Evolutionary conservation across 2,888 invertebrate species (phyloP).

Genomic region (Petrophora chlorosata): DNA sequence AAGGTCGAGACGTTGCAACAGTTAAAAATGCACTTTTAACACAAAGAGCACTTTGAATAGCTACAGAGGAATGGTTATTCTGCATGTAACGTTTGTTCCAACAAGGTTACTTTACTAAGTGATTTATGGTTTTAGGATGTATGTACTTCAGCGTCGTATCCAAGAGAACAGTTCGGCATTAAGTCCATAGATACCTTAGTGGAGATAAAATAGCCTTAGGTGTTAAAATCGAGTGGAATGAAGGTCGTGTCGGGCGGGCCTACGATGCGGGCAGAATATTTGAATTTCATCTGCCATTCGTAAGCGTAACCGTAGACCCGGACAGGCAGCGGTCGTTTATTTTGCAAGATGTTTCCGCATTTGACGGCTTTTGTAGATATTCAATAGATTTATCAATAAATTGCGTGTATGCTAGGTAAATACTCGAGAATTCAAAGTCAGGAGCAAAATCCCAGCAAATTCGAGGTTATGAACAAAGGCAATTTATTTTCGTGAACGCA

Average conservation of each 20-base stretch:
- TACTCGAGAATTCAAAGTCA: conserved; percentile 5
- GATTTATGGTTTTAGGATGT: conserved; percentile 19
- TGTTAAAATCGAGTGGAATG: conserved; percentile 58
- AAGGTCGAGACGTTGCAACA: conserved; percentile 58
- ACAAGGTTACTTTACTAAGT: too few relatives aligned
- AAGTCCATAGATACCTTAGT: conserved; percentile 24
- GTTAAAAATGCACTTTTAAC: conserved; percentile 56
- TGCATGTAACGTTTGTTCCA: too few relatives aligned
- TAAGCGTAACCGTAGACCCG: conserved; percentile 13
- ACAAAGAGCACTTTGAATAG: conserved; percentile 35
- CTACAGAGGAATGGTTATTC: conserved; percentile 32
- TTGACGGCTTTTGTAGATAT: conserved; percentile 45
- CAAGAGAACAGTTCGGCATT: too few relatives aligned
- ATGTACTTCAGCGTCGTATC: conserved; percentile 33
- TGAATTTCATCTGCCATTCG: conserved; percentile 31
- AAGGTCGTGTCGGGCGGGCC: conserved; percentile 54
- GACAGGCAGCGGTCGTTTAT: conserved; percentile 38
- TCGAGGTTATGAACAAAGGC: conserved; percentile 15
- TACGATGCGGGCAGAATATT: conserved; percentile 53
- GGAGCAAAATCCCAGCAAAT: conserved; percentile 11
- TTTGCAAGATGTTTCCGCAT: conserved; percentile 47
- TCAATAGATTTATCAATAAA: conserved; percentile 6
- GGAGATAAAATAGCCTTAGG: conserved; percentile 55
- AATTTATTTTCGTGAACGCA: conserved; percentile 52
- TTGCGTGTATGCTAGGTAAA: conserved; percentile 8